Percentiles rank a stretch among this genome's conserved stretches.
These are phyloP conservation scores for Callimico goeldii DNA, from an alignment of 2,797 vertebrate genomes.

Conservation along the genomic window DNA sequence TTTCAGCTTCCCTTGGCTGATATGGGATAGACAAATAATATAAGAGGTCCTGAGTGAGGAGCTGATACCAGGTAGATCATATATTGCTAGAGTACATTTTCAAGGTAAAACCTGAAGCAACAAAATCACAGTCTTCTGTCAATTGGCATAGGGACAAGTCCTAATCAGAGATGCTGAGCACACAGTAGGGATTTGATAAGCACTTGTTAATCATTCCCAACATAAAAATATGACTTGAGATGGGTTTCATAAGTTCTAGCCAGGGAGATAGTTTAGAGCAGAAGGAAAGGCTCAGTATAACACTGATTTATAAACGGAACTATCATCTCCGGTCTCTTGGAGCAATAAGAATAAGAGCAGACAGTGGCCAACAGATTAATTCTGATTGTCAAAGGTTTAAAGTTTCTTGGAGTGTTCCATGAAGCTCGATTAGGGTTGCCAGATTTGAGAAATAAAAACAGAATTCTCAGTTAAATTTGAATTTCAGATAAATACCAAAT, in stretches of 20 bases:
- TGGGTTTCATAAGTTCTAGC: slow-evolving; percentile 12
- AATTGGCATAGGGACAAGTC: not conserved
- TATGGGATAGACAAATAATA: not conserved
- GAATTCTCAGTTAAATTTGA: not conserved
- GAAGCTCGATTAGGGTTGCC: not conserved
- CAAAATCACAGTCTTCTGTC: not conserved
- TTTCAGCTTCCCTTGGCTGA: not conserved
- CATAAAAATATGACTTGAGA: slow-evolving; percentile 42
- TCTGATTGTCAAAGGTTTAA: not conserved
- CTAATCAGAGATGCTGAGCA: not conserved
- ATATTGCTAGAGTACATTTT: not conserved
- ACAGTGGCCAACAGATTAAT: not conserved
- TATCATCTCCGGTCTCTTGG: not conserved
- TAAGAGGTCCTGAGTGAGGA: not conserved
- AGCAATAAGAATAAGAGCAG: not conserved
- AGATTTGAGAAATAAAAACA: slow-evolving; percentile 36
- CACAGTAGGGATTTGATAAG: slow-evolving; percentile 27
- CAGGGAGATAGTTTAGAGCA: not conserved
- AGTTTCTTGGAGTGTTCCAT: not conserved
- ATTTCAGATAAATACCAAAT: not conserved
- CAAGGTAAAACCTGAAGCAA: slow-evolving; percentile 41
- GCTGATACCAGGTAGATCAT: not conserved
- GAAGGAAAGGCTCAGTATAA: not conserved
- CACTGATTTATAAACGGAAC: not conserved
- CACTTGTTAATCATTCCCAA: slow-evolving; percentile 9